phyloP scores from a whole-genome alignment of 2,113 vertebrate genomes.

The Corydoras maculifer region DNA sequence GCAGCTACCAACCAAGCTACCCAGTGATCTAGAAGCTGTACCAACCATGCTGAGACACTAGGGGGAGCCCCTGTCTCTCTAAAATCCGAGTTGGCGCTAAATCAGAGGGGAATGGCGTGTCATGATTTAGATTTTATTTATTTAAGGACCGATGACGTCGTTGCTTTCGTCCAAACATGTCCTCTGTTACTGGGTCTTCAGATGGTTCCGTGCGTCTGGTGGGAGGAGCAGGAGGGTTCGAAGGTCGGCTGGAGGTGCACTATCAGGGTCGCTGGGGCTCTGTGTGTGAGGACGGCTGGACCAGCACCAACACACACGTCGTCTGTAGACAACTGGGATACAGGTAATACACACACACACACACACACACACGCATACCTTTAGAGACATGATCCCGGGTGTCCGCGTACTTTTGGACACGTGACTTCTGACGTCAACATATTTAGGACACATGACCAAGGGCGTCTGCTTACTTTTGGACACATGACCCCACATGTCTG shows the following conservation, averaged over 20 bases:
- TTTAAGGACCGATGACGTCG: no score
- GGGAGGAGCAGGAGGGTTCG: slow-evolving; percentile 67
- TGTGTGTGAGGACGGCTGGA: slow-evolving; percentile 88
- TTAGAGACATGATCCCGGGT: no score
- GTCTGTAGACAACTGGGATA: slow-evolving; percentile 88
- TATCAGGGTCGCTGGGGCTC: slow-evolving; percentile 85
- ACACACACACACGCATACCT: background rate
- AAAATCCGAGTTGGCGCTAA: no score
- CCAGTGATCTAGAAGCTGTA: no score
- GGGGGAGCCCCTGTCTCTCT: no score
- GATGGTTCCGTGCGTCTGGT: slow-evolving; percentile 78
- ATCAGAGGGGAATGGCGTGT: no score
- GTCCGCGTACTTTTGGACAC: no score
- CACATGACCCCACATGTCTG: background rate
- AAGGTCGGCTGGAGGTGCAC: slow-evolving; percentile 83
- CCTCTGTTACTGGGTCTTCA: slow-evolving; percentile 44
- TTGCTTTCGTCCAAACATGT: background rate
- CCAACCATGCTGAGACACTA: no score
- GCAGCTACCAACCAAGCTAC: no score
- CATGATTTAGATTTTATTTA: no score
- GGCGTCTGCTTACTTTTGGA: background rate
- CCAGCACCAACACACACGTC: slow-evolving; percentile 77
- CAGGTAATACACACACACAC: slow-evolving; percentile 61
- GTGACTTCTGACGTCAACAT: no score
- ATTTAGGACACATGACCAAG: background rate